These are phyloP conservation scores for Nycticebus coucang DNA, from an alignment of 2,113 vertebrate species.

Conservation along the genomic window DNA sequence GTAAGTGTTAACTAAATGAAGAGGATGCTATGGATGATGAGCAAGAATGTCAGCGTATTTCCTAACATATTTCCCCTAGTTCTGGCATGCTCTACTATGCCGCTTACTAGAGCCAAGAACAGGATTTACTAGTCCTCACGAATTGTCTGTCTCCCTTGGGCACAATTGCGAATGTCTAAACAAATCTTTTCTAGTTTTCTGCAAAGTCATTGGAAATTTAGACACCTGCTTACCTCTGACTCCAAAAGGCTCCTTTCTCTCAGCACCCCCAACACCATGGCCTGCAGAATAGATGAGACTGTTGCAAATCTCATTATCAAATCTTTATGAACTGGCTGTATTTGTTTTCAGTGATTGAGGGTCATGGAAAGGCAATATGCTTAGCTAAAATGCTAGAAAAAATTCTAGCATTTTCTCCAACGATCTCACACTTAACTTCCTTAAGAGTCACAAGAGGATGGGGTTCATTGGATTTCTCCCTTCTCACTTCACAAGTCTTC, in stretches of 20 bases:
- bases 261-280: too few relatives aligned
- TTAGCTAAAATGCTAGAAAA: background rate
- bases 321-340: background rate
- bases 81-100: background rate
- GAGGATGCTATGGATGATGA: background rate
- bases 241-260: background rate
- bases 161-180: background rate
- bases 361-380: background rate
- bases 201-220: background rate
- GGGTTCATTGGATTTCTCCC: background rate
- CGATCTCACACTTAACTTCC: background rate
- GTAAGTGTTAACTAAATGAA: background rate
- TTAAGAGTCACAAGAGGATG: background rate
- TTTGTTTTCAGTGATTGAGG: fast-evolving
- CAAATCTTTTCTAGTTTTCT: background rate
- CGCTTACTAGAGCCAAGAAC: background rate
- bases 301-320: background rate
- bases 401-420: background rate
- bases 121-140: background rate
- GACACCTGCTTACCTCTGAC: background rate
- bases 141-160: background rate
- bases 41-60: background rate
- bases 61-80: background rate
- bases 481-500: background rate
- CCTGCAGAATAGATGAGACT: background rate